These are phyloP conservation scores for Drosophila pseudoobscura DNA, from an alignment of 1,140 invertebrate species.

Conservation along the genomic window DNA sequence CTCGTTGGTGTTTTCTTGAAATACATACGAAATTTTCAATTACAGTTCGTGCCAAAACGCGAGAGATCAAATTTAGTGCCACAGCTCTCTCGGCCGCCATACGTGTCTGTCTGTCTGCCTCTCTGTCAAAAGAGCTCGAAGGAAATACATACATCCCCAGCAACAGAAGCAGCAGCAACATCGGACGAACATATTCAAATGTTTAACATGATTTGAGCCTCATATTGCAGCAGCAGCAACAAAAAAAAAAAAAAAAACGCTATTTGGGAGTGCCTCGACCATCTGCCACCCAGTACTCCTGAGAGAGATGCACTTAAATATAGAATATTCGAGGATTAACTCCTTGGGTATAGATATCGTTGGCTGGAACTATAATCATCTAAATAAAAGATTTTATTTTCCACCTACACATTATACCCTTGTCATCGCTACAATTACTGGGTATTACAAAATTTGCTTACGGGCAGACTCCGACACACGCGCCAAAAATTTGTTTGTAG, in stretches of 20 bases:
- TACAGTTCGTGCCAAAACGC: constrained; percentile 79
- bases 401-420: too few species aligned
- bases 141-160: constrained; percentile 18
- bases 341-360: neutral
- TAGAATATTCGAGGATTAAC: too few species aligned
- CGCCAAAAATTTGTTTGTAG: constrained; percentile 53
- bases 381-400: too few species aligned
- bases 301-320: too few species aligned
- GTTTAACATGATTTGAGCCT: constrained; percentile 68
- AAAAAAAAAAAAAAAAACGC: neutral
- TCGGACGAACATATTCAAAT: constrained; percentile 71
- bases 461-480: constrained; percentile 52
- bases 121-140: constrained; percentile 49
- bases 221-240: constrained; percentile 50
- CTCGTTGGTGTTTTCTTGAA: constrained; percentile 47
- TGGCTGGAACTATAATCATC: too few species aligned
- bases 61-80: constrained; percentile 72
- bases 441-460: constrained; percentile 2
- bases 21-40: constrained; percentile 71
- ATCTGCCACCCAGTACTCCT: too few species aligned
- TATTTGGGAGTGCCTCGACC: too few species aligned
- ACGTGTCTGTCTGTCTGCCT: constrained; percentile 48
- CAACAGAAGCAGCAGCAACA: constrained; percentile 30
- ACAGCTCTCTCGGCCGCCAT: constrained; percentile 9
- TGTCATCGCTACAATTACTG: too few species aligned